A percentile compares a stretch with the other conserved stretches of the same genome.
Conservation (phyloP, 2,797 vertebrate genomes). For the Helarctos malayanus region DNA sequence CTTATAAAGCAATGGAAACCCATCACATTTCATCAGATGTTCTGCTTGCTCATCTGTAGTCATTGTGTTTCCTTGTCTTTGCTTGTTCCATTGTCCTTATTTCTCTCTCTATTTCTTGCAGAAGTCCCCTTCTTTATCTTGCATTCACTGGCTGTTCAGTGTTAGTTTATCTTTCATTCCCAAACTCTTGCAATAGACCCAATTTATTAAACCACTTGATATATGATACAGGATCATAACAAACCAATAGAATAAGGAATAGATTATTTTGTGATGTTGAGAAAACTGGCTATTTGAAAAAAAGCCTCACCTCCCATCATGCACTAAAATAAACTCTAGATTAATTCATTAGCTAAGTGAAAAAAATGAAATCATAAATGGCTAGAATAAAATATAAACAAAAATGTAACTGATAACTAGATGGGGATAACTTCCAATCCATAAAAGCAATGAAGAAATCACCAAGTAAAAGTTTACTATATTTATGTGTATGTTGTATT, state of each 20-base stretch:
- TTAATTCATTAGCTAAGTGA: slow-evolving; percentile 22
- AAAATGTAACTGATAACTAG: neutral
- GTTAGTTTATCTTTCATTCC: slow-evolving; percentile 19
- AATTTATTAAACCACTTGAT: neutral
- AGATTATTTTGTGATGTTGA: slow-evolving; percentile 46
- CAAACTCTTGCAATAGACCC: neutral
- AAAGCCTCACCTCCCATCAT: neutral
- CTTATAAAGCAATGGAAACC: neutral
- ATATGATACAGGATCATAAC: neutral
- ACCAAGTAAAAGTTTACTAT: neutral
- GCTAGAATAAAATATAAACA: neutral
- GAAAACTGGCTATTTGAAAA: slow-evolving; percentile 18
- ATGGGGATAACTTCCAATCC: neutral
- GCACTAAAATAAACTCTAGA: slow-evolving; percentile 13
- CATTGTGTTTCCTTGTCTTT: neutral
- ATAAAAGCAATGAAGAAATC: slow-evolving; percentile 31
- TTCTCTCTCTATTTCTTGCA: neutral
- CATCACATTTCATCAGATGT: neutral
- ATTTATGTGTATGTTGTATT: neutral
- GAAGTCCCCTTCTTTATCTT: neutral
- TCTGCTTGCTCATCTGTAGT: neutral
- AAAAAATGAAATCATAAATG: neutral
- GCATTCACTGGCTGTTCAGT: slow-evolving; percentile 17
- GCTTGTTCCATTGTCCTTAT: neutral
- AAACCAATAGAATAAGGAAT: slow-evolving; percentile 27